phyloP scores from a whole-genome alignment of 2,888 invertebrate species.

The Tigriopus californicus region DNA sequence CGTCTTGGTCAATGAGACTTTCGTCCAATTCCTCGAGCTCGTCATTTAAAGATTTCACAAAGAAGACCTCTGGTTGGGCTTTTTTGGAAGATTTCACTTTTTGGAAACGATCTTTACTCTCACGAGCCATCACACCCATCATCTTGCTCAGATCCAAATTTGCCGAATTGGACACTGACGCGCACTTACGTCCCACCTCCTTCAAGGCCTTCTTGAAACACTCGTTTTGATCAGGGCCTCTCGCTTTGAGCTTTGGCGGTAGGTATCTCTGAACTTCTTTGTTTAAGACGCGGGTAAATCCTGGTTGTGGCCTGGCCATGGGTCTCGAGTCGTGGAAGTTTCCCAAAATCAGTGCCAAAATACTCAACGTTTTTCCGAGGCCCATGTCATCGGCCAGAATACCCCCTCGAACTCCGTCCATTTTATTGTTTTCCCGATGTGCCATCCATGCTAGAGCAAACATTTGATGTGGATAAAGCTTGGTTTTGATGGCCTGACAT shows the following conservation, averaged over 20 bases:
- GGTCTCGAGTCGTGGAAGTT: slow-evolving; percentile 15
- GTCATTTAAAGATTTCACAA: neutral
- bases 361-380: slow-evolving; percentile 22
- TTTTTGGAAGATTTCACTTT: neutral
- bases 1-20: neutral
- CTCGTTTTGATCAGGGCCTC: neutral
- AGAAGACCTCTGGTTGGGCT: neutral
- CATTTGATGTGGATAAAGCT: slow-evolving; percentile 13
- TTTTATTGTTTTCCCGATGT: slow-evolving; percentile 4
- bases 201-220: neutral
- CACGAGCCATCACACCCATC: neutral
- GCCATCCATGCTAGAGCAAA: slow-evolving; percentile 12
- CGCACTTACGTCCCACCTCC: neutral
- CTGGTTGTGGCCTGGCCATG: neutral
- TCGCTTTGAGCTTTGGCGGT: neutral
- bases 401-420: slow-evolving; percentile 17
- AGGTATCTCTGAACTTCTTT: neutral
- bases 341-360: slow-evolving; percentile 21
- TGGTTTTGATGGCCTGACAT: slow-evolving; percentile 6
- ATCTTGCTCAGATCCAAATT: neutral
- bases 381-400: slow-evolving; percentile 23
- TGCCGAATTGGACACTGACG: neutral
- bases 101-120: neutral
- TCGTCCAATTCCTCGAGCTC: neutral
- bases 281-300: neutral